Evolutionary conservation across 2,113 vertebrate species (phyloP).

Genomic region (Cephalopterus ornatus): DNA sequence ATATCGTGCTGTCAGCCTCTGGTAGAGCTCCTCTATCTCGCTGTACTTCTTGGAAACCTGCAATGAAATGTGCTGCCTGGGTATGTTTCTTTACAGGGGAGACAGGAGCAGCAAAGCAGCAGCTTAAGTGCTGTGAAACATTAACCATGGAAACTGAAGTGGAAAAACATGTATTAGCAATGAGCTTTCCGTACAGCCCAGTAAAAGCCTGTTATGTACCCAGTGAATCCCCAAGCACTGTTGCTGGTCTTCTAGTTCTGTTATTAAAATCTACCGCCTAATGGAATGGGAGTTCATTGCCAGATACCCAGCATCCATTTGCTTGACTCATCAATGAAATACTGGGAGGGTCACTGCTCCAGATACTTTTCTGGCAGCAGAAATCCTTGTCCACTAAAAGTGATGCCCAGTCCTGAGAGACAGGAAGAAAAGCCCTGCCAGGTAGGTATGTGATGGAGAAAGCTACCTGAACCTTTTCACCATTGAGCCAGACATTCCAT

Average conservation of each 20-base stretch:
- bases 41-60: conserved; percentile 89
- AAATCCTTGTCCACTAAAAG: not conserved
- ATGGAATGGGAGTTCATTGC: not conserved
- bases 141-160: not conserved
- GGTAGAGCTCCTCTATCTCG: conserved; percentile 83
- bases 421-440: not conserved
- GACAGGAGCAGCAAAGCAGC: not conserved
- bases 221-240: not conserved
- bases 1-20: conserved; percentile 69
- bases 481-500: not conserved
- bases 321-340: not conserved
- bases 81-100: not conserved
- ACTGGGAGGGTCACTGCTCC: not conserved
- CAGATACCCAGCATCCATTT: not conserved
- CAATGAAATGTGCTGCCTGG: not conserved
- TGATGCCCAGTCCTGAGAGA: not conserved
- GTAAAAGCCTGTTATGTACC: not conserved
- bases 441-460: not conserved
- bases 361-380: not conserved
- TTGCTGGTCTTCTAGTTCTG: not conserved
- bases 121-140: not conserved
- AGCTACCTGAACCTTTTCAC: not conserved
- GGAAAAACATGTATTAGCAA: not conserved
- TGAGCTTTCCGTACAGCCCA: not conserved
- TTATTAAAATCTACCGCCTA: not conserved